Conservation (phyloP, 2,888 invertebrate genomes). For the Diaphora mendica region DNA sequence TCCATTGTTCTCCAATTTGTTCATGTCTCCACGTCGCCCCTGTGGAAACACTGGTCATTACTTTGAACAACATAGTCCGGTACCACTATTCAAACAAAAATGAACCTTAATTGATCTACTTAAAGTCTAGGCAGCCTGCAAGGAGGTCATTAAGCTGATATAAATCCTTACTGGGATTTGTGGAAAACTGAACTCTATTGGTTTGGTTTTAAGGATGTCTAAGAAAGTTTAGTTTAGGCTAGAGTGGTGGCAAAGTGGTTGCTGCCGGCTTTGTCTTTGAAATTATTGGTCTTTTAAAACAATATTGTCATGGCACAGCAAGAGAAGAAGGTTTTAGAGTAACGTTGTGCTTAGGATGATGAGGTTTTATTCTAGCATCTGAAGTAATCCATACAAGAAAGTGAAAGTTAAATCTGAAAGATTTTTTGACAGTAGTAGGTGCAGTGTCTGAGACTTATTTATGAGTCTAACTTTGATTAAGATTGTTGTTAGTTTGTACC, state of each 20-base stretch:
- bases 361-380: slow-evolving; percentile 2
- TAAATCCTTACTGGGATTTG: background rate
- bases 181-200: slow-evolving; percentile 17
- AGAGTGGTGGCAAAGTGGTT: slow-evolving; percentile 40
- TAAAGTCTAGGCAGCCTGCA: slow-evolving; percentile 19
- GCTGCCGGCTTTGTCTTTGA: slow-evolving; percentile 36
- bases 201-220: background rate
- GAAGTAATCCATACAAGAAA: background rate
- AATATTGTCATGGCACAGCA: slow-evolving; percentile 32
- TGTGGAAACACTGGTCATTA: slow-evolving; percentile 61
- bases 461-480: background rate
- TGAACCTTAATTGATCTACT: slow-evolving; percentile 6
- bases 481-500: background rate
- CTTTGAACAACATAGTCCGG: slow-evolving; percentile 17
- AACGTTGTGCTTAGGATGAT: slow-evolving; percentile 9
- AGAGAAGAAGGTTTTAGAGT: slow-evolving; percentile 8
- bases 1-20: slow-evolving; percentile 68
- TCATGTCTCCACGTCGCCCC: slow-evolving; percentile 57
- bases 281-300: slow-evolving; percentile 47
- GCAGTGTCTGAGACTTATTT: background rate
- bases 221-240: slow-evolving; percentile 18
- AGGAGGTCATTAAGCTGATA: slow-evolving; percentile 28
- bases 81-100: slow-evolving; percentile 12
- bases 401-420: background rate
- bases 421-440: background rate